Conservation (phyloP, 1,140 invertebrate genomes). For the Drosophila auraria region DNA sequence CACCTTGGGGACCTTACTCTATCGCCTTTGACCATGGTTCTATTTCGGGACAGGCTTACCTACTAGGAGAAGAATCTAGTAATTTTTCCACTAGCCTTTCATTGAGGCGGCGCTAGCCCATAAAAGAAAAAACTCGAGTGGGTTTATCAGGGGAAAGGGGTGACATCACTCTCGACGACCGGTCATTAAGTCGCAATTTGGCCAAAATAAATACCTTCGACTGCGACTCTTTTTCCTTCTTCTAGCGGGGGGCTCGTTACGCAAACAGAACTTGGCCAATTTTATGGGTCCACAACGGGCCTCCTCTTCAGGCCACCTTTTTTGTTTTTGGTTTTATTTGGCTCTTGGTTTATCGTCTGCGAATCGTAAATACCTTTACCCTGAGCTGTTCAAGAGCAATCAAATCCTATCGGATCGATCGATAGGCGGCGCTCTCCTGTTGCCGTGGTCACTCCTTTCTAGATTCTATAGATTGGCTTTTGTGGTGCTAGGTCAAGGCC, state of each 20-base stretch:
- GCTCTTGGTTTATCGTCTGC: constrained; percentile 25
- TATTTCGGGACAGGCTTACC: neutral
- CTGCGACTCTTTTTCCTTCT: constrained; percentile 8
- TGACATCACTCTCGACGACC: constrained; percentile 75
- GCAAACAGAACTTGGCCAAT: constrained; percentile 14
- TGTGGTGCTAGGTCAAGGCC: constrained; percentile 72
- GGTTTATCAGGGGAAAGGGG: constrained; percentile 44
- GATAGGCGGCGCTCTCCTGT: constrained; percentile 15
- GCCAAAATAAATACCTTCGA: constrained; percentile 69
- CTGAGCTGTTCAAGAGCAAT: constrained; percentile 21
- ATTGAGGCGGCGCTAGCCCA: constrained; percentile 1
- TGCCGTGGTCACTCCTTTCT: constrained; percentile 31
- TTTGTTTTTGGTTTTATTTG: constrained; percentile 1
- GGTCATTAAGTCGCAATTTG: constrained; percentile 72
- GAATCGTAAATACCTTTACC: constrained; percentile 34
- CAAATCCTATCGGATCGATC: constrained; percentile 1
- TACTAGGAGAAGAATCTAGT: constrained; percentile 7
- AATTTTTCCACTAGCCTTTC: constrained; percentile 29
- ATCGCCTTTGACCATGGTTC: neutral
- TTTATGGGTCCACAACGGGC: constrained; percentile 47
- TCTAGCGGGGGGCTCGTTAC: constrained; percentile 34
- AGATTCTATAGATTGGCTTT: constrained; percentile 33
- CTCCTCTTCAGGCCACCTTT: constrained; percentile 11
- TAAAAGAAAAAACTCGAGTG: constrained; percentile 3
- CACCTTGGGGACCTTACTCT: constrained; percentile 1